Evolutionary conservation across 1,140 invertebrate genomes (phyloP).

Genomic region (Pentalonia nigronervosa): DNA sequence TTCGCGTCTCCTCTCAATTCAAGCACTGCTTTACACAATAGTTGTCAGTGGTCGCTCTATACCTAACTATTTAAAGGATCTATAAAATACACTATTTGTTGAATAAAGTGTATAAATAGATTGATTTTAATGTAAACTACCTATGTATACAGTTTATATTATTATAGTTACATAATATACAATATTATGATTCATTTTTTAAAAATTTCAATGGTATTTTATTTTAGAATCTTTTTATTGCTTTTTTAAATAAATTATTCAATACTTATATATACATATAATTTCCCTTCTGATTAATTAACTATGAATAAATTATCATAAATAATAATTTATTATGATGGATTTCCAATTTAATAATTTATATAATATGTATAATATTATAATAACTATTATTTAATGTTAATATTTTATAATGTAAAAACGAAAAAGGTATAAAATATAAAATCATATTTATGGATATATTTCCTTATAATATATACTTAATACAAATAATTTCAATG

Average conservation of each 20-base stretch:
- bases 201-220: not conserved
- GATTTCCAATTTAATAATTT: not conserved
- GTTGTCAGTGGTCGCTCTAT: too few species aligned
- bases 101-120: too few species aligned
- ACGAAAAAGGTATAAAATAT: too few species aligned
- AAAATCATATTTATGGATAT: not conserved
- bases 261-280: not conserved
- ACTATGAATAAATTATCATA: too few species aligned
- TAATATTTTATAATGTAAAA: not conserved
- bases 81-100: too few species aligned
- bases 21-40: too few species aligned
- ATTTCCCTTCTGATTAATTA: too few species aligned
- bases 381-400: not conserved
- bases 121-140: too few species aligned
- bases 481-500: not conserved
- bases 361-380: not conserved
- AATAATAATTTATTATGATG: not conserved
- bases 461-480: not conserved
- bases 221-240: not conserved
- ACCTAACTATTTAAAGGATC: too few species aligned
- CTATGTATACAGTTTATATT: too few species aligned
- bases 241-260: not conserved
- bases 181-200: not conserved
- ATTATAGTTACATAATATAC: too few species aligned
- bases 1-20: too few species aligned